Base-by-base conservation (phyloP, 2,113 vertebrate species). In the Sturnus vulgaris region DNA sequence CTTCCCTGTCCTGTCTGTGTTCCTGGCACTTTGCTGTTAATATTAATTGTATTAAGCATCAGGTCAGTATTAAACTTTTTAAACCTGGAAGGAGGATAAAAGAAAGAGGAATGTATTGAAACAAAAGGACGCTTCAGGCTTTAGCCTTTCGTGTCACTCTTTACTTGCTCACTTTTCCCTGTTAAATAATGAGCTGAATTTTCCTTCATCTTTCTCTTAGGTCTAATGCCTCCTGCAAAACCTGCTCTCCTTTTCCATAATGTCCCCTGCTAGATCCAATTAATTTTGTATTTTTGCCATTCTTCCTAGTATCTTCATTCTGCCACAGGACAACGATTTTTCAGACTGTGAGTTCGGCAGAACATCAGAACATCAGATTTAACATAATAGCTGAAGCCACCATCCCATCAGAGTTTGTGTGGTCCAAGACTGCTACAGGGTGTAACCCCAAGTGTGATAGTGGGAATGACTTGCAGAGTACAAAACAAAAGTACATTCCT, bases 271-370 rank as follows among this genome's bases (percentile, higher is more conserved):
- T 93, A 88, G 55, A 57, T 57, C 18, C 1, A 92, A 91, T 90
- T 87, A 53, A 93, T 85, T 90, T 60, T 82, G 49, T 24, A 53
- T 35, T 70, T 95, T 85, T 69, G 57, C 63, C 31, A 27, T 82
- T 94, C 61, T 85, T 82, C 53, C 40, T 39, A 55, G 49, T 33
- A 80, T 61, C 82, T 91, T 68, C 49, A 55, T 71, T 40, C 61
- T 56, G 65, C 31, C 88, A 80, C 66, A 86, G 55, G 50, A 80
- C 82, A 59, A 68, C 53, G 86, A 94, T 92, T 94, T 96, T 90
- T 50, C 55, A 77, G 75, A 46, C 79, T 33, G 22, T 4, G 6
- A 73, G 9, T 77, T 30, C 94, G 79, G 79, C 71, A 93, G 79
- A 72, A 90, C 27, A 53, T 72, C 75, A 72, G 61, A 68, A 85